Evolutionary conservation across 2,113 vertebrate species (phyloP), one percentile per base, ranked within the genome.

Genomic region (Origma solitaria): DNA sequence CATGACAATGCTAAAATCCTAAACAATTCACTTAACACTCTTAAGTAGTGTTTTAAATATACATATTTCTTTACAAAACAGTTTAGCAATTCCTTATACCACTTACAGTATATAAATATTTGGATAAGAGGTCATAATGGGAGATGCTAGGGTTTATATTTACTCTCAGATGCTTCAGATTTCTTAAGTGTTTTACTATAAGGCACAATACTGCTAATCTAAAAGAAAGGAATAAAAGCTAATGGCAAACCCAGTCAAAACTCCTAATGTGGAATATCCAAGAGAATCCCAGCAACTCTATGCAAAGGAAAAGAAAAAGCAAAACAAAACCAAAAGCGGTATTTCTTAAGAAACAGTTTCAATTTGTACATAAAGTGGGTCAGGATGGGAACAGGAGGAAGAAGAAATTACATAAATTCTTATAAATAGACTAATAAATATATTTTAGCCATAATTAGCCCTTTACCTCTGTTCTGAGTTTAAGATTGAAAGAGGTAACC

Each of bases 341-440:
- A 65, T 27, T 71, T 71, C 44, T 77, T 78, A 80, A 78, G 70
- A 80, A 95, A 62, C 7, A 0, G n/a, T 65, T 81, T 58, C 45
- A 56, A 49, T 73, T 82, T 89, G 44, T 65, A 85, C 57, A 62
- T 83, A 91, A 91, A 91, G 47, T 44, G 20, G 64, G 57, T 77
- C 51, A 84, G 76, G 13, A 94, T 84, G 73, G 70, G 51, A 95
- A 75, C 53, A 75, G 53, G 76, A 93, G 6, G 50, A 90, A 90
- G 93, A 72, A 85, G 31, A 51, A 88, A 90, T 82, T 71, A 81
- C 8, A 12, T 79, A 91, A 92, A 75, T 60, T 94, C 88, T 95
- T 90, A 96, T 95, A 96, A 96, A 96, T 93, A 97, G 88, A 96
- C 94, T 95, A 95, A 96, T 97, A 96, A 96, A 97, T 95, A 94